These are phyloP conservation scores for Leptothorax acervorum DNA, from an alignment of 2,888 invertebrate species.

Conservation along the genomic window DNA sequence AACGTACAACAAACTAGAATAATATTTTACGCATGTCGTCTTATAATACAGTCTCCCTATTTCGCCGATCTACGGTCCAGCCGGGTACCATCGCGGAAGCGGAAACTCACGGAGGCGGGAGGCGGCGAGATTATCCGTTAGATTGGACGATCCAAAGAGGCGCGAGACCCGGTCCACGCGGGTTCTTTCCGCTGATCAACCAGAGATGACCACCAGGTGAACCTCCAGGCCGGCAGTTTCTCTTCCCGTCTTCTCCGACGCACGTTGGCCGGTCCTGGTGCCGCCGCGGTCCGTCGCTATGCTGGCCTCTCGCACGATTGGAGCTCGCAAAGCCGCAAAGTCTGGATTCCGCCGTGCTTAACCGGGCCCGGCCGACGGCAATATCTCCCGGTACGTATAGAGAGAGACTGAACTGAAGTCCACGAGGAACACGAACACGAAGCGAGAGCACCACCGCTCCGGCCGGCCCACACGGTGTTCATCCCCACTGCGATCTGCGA, in stretches of 20 bases:
- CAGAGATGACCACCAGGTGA: constrained; percentile 30
- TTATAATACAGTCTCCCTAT: neutral
- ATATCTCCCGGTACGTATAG: constrained; percentile 76
- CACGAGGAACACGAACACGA: constrained; percentile 77
- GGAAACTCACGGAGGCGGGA: neutral
- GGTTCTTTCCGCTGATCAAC: constrained; percentile 59
- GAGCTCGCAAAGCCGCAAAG: constrained; percentile 56
- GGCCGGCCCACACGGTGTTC: constrained; percentile 77
- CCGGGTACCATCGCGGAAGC: constrained; percentile 8
- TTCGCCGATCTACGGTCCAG: neutral
- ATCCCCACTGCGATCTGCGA: constrained; percentile 70
- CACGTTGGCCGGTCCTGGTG: constrained; percentile 59
- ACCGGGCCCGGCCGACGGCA: constrained; percentile 64
- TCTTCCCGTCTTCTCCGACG: constrained; percentile 43
- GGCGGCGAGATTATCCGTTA: neutral
- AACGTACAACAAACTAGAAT: neutral
- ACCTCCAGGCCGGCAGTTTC: constrained; percentile 30
- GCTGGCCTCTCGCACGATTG: constrained; percentile 37
- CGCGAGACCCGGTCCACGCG: constrained; percentile 32
- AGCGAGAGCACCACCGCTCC: constrained; percentile 73
- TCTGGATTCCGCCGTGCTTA: constrained; percentile 59
- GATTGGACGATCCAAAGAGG: constrained; percentile 28
- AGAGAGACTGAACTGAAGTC: constrained; percentile 81
- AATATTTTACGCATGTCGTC: neutral
- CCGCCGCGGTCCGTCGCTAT: constrained; percentile 17